Evolutionary conservation across 2,113 vertebrate genomes (phyloP), one percentile per base, ranked within the genome.

Genomic region (Phoenicopterus ruber): DNA sequence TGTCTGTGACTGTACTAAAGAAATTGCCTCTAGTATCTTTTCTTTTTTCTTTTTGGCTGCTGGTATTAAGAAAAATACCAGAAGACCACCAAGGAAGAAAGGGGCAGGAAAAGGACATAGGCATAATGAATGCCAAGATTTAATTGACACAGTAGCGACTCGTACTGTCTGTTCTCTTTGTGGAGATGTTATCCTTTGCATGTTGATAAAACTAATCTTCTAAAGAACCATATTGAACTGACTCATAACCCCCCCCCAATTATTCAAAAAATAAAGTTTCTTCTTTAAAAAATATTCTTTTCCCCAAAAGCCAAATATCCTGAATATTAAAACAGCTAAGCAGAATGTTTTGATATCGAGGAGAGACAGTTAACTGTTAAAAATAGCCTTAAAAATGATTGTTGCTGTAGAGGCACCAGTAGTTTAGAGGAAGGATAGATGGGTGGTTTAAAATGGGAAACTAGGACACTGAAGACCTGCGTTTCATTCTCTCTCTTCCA

Each of bases 11-110:
- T 97, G 94, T 97, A 97, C 92, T 83, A 70, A 98, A 97, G 82
- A 95, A 97, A 97, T 96, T 76, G 55, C 96, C 78, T 93, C 83
- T 80, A 90, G 91, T 95, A 92, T 95, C 87, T 95, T 84, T 97
- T 86, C 52, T 94, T 96, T 97, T 88, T 86, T 58, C 15, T 74
- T 96, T 92, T 84, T 96, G 86, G 88, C 91, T 97, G 94, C 95
- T 93, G 71, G 71, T 96, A 93, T 98, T 96, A 97, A 97, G 90
- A 89, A 97, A 98, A 98, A 97, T 94, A 98, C 66, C 91, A 97
- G 72, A 95, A 92, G 98, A 98, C 98, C 98, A 98, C 98, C 98
- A 97, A 97, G 77, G 94, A 98, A 97, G 97, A 98, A 97, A 79
- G 91, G 97, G 97, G 96, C 95, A 98, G 85, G 88, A 94, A 96